Evolutionary conservation across 1,140 invertebrate genomes (phyloP), one percentile per base, ranked within the genome.

Genomic region (Sinella curviseta): DNA sequence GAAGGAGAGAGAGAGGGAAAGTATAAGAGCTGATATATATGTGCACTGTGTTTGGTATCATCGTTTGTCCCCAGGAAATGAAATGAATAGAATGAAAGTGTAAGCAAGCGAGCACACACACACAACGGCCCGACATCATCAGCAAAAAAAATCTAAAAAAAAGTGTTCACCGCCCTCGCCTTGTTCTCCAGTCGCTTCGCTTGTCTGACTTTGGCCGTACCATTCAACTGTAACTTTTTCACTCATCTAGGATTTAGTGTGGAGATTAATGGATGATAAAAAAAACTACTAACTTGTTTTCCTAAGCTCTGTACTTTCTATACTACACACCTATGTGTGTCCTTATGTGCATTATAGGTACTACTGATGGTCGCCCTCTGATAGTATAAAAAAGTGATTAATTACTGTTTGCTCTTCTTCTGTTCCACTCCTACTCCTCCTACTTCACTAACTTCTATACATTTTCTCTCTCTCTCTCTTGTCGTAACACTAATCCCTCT

Each of bases 381-480:
- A 48, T 48, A 48, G 39, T 16, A n/a, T 26, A 17, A 65, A 65
- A 65, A 65, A 65, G 57, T 65, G 57, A 65, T 65, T 65, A 65
- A 65, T 65, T 65, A 65, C 57, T 65, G 57, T 65, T 65, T 65
- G 57, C 26, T 65, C 57, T 14, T 26, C 57, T 16, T 26, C 57
- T 65, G 57, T 48, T 48, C 8, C 20, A 20, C 39, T 48, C 8
- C 39, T 48, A 48, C 39, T 48, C 39, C 39, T 12, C 39, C 39
- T 48, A 48, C 8, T 12, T 12, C 39, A 48, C 39, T 48, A 48
- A 48, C 39, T 48, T 48, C n/a, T n/a, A n/a, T n/a, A n/a, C n/a
- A n/a, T n/a, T n/a, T n/a, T n/a, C n/a, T n/a, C n/a, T 48, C 39
- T 48, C 39, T 48, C 39, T 48, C 20, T 12, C 39, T 48, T 48